Conservation (phyloP, 2,113 vertebrate genomes). For the Rafetus swinhoei region DNA sequence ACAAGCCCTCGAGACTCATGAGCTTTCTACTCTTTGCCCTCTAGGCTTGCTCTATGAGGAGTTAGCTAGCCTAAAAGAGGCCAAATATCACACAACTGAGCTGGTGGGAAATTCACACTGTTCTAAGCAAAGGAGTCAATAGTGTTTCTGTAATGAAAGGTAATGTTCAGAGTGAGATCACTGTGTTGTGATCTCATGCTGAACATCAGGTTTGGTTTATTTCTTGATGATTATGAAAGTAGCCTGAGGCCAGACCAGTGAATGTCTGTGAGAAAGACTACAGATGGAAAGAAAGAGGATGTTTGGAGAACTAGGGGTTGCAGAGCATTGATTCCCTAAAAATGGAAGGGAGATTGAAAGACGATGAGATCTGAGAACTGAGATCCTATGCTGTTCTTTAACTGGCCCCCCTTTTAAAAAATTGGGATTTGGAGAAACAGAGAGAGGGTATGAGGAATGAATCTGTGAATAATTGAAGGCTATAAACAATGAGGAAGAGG, state of each 20-base stretch:
- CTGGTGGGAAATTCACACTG: conserved; percentile 65
- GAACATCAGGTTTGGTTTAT: conserved; percentile 49
- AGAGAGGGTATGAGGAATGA: not conserved
- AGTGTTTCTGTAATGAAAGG: conserved; percentile 51
- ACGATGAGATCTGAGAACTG: conserved; percentile 15
- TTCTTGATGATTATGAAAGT: conserved; percentile 63
- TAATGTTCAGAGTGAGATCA: conserved; percentile 68
- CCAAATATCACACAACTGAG: conserved; percentile 62
- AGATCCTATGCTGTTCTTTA: conserved; percentile 32
- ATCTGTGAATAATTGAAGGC: conserved; percentile 5
- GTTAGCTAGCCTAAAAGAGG: conserved; percentile 50
- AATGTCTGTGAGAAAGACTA: conserved; percentile 54
- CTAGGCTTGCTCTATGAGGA: conserved; percentile 52
- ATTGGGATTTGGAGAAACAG: not conserved
- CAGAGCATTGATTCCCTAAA: conserved; percentile 53
- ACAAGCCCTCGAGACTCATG: conserved; percentile 44
- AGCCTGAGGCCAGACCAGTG: conserved; percentile 66
- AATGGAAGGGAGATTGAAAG: conserved; percentile 32
- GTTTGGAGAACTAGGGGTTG: conserved; percentile 38
- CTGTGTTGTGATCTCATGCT: conserved; percentile 69
- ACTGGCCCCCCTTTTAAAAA: conserved; percentile 9
- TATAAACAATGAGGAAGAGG: conserved; percentile 23
- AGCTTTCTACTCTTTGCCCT: conserved; percentile 53
- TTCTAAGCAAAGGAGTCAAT: conserved; percentile 57
- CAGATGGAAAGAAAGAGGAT: conserved; percentile 16